Conservation (phyloP, 1,140 invertebrate species). For the Drosophila pruinosa region DNA sequence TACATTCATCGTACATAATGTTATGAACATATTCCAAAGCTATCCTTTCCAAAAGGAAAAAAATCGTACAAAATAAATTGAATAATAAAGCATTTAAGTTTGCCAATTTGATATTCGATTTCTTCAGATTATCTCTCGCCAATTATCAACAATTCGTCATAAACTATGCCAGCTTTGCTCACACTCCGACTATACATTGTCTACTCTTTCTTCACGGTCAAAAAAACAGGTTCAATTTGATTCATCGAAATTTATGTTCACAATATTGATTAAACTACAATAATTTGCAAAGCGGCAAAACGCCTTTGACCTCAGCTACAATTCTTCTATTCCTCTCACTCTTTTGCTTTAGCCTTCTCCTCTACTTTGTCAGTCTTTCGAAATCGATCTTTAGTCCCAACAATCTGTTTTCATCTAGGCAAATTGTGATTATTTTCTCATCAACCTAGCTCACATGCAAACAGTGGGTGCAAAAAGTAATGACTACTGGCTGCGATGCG, state of each 20-base stretch:
- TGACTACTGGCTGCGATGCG: neutral
- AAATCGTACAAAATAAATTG: slow-evolving; percentile 15
- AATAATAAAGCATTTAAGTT: slow-evolving; percentile 33
- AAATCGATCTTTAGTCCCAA: neutral
- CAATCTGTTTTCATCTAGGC: neutral
- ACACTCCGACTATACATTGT: neutral
- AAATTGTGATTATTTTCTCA: neutral
- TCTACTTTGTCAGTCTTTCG: no score
- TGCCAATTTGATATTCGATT: neutral
- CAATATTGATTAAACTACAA: neutral
- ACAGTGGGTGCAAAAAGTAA: slow-evolving; percentile 26
- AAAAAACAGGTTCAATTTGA: neutral
- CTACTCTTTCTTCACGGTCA: neutral
- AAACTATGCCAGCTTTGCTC: neutral
- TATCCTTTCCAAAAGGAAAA: no score
- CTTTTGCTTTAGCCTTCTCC: no score
- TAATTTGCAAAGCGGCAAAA: neutral
- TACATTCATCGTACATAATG: neutral
- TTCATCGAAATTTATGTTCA: neutral
- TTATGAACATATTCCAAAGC: no score
- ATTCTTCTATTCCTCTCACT: no score
- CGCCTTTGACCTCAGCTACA: no score
- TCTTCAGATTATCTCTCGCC: neutral
- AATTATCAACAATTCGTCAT: neutral
- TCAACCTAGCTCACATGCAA: slow-evolving; percentile 9